Evolutionary conservation across 2,888 invertebrate genomes (phyloP), one percentile per base, ranked within the genome.

Genomic region (Tribolium freemani): DNA sequence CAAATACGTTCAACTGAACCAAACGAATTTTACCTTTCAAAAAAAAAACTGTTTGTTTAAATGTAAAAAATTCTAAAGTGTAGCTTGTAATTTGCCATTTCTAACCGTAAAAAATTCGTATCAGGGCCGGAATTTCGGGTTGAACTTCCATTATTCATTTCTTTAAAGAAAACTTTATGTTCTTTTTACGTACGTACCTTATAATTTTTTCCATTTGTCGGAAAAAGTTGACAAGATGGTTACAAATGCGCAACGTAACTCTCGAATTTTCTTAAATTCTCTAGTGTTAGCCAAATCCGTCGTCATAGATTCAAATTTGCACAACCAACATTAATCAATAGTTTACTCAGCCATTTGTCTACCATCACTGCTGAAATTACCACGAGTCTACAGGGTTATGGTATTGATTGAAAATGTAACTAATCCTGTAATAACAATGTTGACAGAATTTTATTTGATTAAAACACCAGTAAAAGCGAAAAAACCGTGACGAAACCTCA

Each of bases 141-240:
- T 20, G n/a, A 45, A 58, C 57, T 58, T 58, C 20, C 45, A 58
- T 58, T 56, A 56, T 56, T 56, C 56, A 31, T 56, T 56, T 58
- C 45, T 45, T 45, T 26, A 58, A 45, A 20, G 20, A 58, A 58
- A 58, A 20, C 13, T 58, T 58, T 16, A 58, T 16, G 45, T 16
- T 58, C 13, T 16, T 57, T 57, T 57, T 57, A 57, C 16, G 57
- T 44, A n/a, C 31, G n/a, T 11, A 58, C 57, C 20, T 44, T 58
- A 58, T 58, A 58, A 58, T 58, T 58, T 58, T 58, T 58, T 58
- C 38, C 44, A 44, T 58, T 20, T 44, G 10, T 3, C 44, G 16
- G 45, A 58, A 45, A 16, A 45, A 20, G 38, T 58, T 58, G 45
- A 58, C 57, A 45, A 58, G 44, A 44, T 44, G 38, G 44, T 16